phyloP scores from a whole-genome alignment of 2,797 vertebrate genomes.

The Picus viridis region DNA sequence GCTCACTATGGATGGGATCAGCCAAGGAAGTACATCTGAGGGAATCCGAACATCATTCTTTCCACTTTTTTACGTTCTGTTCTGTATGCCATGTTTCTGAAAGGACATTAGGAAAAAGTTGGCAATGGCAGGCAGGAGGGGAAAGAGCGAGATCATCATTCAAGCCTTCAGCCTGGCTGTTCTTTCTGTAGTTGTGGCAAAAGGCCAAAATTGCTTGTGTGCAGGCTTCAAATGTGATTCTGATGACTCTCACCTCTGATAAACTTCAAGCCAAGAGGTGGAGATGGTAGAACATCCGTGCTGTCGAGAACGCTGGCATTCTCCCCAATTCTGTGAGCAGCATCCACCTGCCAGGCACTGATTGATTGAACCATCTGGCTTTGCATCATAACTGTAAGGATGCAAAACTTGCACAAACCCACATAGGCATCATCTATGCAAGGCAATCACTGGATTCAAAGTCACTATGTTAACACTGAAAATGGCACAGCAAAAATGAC shows the following conservation, averaged over 20 bases:
- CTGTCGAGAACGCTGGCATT: slow-evolving; percentile 20
- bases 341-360: slow-evolving; percentile 10
- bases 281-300: neutral
- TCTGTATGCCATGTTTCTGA: neutral
- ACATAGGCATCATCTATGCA: neutral
- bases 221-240: neutral
- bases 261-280: slow-evolving; percentile 16
- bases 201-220: neutral
- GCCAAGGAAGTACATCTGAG: neutral
- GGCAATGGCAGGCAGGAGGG: neutral
- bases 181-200: neutral
- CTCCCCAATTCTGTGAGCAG: neutral
- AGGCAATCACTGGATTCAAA: neutral
- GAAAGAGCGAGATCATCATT: slow-evolving; percentile 5
- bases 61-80: neutral
- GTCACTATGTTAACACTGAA: neutral
- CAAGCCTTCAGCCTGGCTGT: neutral
- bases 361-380: slow-evolving; percentile 36
- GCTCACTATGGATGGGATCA: neutral
- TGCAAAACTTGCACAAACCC: neutral
- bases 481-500: neutral
- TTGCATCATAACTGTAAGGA: slow-evolving; percentile 13
- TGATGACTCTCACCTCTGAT: neutral
- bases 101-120: slow-evolving; percentile 5
- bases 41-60: neutral